phyloP scores from a whole-genome alignment of 2,888 invertebrate genomes.

The Pseudoips prasinana region DNA sequence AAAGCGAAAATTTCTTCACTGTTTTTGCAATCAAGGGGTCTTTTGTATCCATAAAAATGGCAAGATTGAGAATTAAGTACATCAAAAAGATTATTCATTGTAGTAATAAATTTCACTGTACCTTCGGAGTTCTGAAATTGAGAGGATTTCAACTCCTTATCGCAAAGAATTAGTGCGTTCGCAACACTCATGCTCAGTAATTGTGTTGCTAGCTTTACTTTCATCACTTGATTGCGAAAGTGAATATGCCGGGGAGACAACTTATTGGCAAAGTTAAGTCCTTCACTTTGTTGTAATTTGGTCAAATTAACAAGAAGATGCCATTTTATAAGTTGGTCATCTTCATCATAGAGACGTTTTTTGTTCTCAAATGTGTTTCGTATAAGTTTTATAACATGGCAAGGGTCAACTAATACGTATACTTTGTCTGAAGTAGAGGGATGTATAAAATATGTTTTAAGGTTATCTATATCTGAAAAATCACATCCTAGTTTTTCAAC shows the following conservation, averaged over 20 bases:
- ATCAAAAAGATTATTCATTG: slow-evolving; percentile 14
- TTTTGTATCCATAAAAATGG: too few species aligned
- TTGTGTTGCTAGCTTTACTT: slow-evolving; percentile 22
- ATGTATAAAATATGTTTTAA: slow-evolving; percentile 11
- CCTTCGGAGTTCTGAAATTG: slow-evolving; percentile 6
- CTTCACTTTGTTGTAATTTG: slow-evolving; percentile 13
- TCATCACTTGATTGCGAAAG: slow-evolving; percentile 23
- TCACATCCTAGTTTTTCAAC: slow-evolving; percentile 13
- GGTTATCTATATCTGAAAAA: slow-evolving; percentile 15
- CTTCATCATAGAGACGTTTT: too few species aligned
- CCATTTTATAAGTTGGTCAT: too few species aligned
- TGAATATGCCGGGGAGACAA: slow-evolving; percentile 9
- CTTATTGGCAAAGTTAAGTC: slow-evolving; percentile 19
- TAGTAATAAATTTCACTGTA: slow-evolving; percentile 11
- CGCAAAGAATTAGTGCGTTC: slow-evolving; percentile 12
- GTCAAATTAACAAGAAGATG: too few species aligned
- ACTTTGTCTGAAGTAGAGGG: too few species aligned
- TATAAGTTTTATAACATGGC: too few species aligned
- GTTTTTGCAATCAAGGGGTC: too few species aligned
- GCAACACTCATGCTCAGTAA: slow-evolving; percentile 23
- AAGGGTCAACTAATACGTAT: too few species aligned
- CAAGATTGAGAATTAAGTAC: slow-evolving; percentile 4
- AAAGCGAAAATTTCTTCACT: too few species aligned
- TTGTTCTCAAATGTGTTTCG: too few species aligned
- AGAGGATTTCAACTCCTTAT: slow-evolving; percentile 5